A percentile compares a stretch with the other conserved stretches of the same genome.
Conservation (phyloP, 2,797 vertebrate species). For the Enteromius trimaculatus region DNA sequence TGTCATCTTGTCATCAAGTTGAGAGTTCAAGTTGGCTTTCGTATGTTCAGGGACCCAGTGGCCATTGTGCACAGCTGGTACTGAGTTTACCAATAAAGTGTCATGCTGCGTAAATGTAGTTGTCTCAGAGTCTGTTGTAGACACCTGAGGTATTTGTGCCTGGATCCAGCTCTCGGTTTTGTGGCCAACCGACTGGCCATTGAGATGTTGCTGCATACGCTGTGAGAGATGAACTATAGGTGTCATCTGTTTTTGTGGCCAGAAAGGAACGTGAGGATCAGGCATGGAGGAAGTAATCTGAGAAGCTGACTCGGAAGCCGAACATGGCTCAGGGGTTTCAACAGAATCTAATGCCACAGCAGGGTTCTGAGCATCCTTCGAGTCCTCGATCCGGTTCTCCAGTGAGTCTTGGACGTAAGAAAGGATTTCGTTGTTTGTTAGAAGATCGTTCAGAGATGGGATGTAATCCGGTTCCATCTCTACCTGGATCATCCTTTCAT, state of each 20-base stretch:
- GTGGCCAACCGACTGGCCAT: neutral
- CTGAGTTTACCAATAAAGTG: conserved; percentile 21
- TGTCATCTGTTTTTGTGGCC: conserved; percentile 55
- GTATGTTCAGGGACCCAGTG: conserved; percentile 66
- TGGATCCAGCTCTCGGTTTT: conserved; percentile 46
- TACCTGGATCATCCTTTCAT: conserved; percentile 81
- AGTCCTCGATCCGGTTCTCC: conserved; percentile 61
- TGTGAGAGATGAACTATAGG: conserved; percentile 78
- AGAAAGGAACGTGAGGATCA: conserved; percentile 41
- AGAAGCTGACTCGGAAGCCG: conserved; percentile 37
- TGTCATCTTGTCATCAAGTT: conserved; percentile 44
- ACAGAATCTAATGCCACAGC: neutral
- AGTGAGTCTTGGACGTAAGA: conserved; percentile 75
- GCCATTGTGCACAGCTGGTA: conserved; percentile 57
- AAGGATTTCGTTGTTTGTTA: conserved; percentile 77
- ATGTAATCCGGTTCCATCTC: conserved; percentile 74
- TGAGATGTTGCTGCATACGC: conserved; percentile 74
- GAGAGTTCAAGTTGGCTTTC: conserved; percentile 58
- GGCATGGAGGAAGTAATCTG: conserved; percentile 11
- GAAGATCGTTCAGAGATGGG: conserved; percentile 70
- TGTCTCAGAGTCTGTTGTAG: conserved; percentile 38
- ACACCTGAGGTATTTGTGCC: neutral
- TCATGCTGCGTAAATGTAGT: neutral
- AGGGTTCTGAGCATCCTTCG: conserved; percentile 28
- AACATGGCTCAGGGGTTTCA: neutral